Evolutionary conservation across 2,888 invertebrate species (phyloP).

Genomic region (Ethmia dodecea): DNA sequence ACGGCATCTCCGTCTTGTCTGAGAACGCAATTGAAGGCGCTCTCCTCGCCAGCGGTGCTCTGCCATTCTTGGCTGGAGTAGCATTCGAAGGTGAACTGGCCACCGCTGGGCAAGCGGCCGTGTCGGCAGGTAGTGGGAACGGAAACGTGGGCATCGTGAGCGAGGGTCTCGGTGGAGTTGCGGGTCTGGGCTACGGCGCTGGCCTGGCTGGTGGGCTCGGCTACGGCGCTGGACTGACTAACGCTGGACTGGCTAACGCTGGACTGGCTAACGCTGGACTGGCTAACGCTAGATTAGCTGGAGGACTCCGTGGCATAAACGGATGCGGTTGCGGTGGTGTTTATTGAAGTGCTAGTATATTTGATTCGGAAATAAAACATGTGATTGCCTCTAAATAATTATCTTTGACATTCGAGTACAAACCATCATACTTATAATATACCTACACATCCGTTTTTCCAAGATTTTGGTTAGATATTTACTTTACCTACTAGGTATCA

Average conservation of each 20-base stretch:
- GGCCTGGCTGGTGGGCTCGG: slow-evolving; percentile 2
- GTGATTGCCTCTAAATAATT: too few relatives aligned
- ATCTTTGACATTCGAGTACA: too few relatives aligned
- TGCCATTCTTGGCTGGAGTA: slow-evolving; percentile 30
- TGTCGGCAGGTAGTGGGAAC: slow-evolving; percentile 28
- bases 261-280: slow-evolving; percentile 2
- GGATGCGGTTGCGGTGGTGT: neutral
- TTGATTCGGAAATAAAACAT: too few relatives aligned
- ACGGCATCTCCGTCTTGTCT: slow-evolving; percentile 27
- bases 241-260: slow-evolving; percentile 7
- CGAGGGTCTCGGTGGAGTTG: neutral
- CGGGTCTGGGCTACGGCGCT: neutral
- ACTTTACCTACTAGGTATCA: too few relatives aligned
- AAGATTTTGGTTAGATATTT: too few relatives aligned
- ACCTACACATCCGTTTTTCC: too few relatives aligned
- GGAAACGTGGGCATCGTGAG: slow-evolving; percentile 15
- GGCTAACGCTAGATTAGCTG: slow-evolving; percentile 2
- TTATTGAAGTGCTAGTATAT: too few relatives aligned
- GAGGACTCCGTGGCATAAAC: neutral
- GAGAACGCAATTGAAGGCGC: slow-evolving; percentile 33
- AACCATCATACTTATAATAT: too few relatives aligned
- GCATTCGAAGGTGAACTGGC: slow-evolving; percentile 24
- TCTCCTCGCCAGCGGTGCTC: slow-evolving; percentile 23
- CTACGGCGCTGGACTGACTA: slow-evolving; percentile 14
- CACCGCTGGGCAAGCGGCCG: slow-evolving; percentile 26